Evolutionary conservation across 2,888 invertebrate genomes (phyloP).

Genomic region (Phaedon cochleariae): DNA sequence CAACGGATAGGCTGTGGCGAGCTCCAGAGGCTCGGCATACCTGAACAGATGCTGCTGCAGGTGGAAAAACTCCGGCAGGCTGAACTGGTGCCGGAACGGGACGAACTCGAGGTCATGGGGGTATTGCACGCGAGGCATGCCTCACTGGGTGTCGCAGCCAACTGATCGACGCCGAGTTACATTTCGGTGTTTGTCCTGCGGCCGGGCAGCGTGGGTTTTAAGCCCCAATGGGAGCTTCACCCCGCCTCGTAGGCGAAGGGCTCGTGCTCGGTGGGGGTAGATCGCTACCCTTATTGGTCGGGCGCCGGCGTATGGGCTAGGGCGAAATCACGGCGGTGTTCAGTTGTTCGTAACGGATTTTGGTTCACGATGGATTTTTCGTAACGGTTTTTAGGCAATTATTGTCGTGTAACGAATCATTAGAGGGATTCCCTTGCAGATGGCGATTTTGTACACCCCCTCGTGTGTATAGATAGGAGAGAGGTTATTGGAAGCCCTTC

Average conservation of each 20-base stretch:
- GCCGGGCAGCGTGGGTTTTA: conserved; percentile 27
- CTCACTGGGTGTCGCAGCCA: conserved; percentile 45
- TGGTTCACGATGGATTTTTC: conserved; percentile 39
- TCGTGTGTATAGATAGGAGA: conserved; percentile 47
- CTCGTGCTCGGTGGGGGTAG: conserved; percentile 56
- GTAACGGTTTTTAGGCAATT: conserved; percentile 49
- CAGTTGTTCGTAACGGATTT: conserved; percentile 55
- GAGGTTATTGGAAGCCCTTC: conserved; percentile 47
- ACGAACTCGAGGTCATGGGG: conserved; percentile 57
- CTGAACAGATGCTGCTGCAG: conserved; percentile 39
- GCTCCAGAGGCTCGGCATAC: conserved; percentile 67
- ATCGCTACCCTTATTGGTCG: conserved; percentile 38
- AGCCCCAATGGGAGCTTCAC: conserved; percentile 53
- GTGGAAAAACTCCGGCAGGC: conserved; percentile 52
- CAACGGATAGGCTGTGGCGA: too few relatives aligned
- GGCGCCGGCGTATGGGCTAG: conserved; percentile 53
- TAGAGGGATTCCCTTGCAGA: conserved; percentile 56
- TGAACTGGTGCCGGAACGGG: conserved; percentile 46
- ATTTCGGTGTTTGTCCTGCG: neutral
- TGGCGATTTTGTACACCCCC: conserved; percentile 52
- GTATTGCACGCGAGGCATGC: conserved; percentile 60
- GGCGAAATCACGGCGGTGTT: conserved; percentile 49
- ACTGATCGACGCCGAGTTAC: conserved; percentile 27
- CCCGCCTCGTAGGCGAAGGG: too few relatives aligned
- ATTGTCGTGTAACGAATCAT: conserved; percentile 51